A percentile compares a stretch with the other conserved stretches of the same genome.
Evolutionary conservation across 2,888 invertebrate genomes (phyloP).

Genomic region (Psococerastis gibbosa): DNA sequence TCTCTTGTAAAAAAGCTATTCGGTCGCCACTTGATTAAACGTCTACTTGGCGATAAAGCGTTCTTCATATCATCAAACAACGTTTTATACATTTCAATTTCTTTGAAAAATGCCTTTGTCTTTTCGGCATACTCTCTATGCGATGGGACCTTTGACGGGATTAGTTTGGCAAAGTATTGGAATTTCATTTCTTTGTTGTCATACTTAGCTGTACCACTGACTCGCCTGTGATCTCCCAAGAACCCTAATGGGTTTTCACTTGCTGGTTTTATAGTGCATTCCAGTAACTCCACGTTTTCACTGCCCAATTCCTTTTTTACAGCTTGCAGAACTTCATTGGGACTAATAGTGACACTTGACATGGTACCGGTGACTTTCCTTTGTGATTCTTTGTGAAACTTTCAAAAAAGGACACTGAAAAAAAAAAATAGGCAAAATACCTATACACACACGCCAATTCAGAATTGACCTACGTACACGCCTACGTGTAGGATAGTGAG

Average conservation of each 20-base stretch:
- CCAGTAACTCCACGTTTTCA: neutral
- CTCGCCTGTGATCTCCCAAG: conserved; percentile 1
- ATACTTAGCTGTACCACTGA: neutral
- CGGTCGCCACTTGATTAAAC: too few species aligned
- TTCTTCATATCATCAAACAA: conserved; percentile 27
- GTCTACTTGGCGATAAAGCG: too few species aligned
- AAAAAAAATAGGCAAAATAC: too few species aligned
- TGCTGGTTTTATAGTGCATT: neutral
- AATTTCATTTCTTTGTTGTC: conserved; percentile 14
- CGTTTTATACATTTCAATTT: conserved; percentile 28
- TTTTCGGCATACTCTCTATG: conserved; percentile 31
- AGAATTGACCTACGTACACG: too few species aligned
- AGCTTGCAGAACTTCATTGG: neutral
- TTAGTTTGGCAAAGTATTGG: conserved; percentile 37
- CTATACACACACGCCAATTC: too few species aligned
- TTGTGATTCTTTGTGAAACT: too few species aligned
- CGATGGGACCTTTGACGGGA: conserved; percentile 30
- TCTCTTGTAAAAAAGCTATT: too few species aligned
- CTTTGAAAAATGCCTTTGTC: conserved; percentile 31
- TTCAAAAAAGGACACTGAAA: too few species aligned
- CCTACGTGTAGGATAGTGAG: too few species aligned
- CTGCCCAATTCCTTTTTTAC: neutral
- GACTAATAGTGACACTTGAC: too few species aligned
- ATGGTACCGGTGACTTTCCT: too few species aligned
- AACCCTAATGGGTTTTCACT: neutral